These are phyloP conservation scores for Spodoptera litura DNA, from an alignment of 1,140 invertebrate species.

Conservation along the genomic window DNA sequence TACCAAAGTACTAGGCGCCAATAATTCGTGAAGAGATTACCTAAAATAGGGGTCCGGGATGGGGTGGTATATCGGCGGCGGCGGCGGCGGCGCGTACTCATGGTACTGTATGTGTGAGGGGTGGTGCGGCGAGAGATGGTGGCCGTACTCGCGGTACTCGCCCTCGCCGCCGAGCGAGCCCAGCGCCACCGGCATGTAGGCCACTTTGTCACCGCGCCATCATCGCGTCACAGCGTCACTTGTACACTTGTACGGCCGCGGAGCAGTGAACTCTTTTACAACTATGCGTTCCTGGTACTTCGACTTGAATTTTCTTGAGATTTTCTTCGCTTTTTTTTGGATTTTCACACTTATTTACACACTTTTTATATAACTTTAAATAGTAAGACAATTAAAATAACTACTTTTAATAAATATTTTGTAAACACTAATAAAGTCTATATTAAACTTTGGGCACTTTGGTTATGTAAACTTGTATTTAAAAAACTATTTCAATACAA, in stretches of 20 bases:
- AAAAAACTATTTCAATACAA: not conserved
- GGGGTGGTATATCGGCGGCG: conserved; percentile 79
- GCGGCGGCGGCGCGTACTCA: conserved; percentile 78
- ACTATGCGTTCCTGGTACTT: conserved; percentile 58
- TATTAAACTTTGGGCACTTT: conserved; percentile 68
- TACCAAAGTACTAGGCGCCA: too few species aligned
- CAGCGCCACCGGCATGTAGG: conserved; percentile 83
- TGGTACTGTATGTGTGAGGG: conserved; percentile 73
- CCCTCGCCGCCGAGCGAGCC: conserved; percentile 83
- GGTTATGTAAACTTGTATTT: conserved; percentile 51
- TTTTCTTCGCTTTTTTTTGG: not conserved
- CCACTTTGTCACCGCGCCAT: conserved; percentile 83
- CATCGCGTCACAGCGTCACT: conserved; percentile 47
- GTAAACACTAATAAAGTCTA: conserved; percentile 17
- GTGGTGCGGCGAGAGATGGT: conserved; percentile 79
- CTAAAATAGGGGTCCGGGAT: conserved; percentile 80
- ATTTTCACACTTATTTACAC: conserved; percentile 10
- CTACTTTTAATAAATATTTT: conserved; percentile 34
- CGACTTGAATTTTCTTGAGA: not conserved
- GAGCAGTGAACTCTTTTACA: conserved; percentile 25
- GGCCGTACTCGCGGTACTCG: conserved; percentile 80
- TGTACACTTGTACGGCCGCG: conserved; percentile 13
- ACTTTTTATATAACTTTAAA: conserved; percentile 1
- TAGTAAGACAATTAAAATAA: not conserved
- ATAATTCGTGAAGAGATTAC: conserved; percentile 52